These are phyloP conservation scores for Crenichthys baileyi DNA, from an alignment of 2,797 vertebrate species.

Conservation along the genomic window DNA sequence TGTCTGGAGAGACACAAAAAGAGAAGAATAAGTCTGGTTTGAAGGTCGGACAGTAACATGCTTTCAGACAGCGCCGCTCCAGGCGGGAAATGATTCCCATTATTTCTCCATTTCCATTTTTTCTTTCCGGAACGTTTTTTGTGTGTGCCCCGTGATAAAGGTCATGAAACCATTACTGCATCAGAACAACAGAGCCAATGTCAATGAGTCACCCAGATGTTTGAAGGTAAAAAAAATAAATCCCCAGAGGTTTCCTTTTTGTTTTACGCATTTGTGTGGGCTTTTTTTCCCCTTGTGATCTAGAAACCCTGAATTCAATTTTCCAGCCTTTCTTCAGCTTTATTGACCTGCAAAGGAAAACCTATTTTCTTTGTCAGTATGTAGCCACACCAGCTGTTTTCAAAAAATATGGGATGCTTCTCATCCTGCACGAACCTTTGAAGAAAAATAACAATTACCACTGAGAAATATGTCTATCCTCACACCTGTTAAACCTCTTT, in stretches of 20 bases:
- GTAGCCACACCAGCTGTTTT: neutral
- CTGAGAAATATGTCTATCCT: neutral
- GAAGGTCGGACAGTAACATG: conserved; percentile 10
- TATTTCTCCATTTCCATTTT: conserved; percentile 3
- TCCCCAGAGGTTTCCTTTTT: neutral
- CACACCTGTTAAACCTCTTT: neutral
- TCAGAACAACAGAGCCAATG: neutral
- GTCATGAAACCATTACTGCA: neutral
- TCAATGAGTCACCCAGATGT: neutral
- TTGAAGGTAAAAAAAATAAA: neutral
- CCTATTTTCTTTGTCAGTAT: conserved; percentile 1
- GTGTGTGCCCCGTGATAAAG: conserved; percentile 14
- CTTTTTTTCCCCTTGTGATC: neutral
- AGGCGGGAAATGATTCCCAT: conserved; percentile 14
- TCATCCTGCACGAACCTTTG: neutral
- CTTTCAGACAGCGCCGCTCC: conserved; percentile 23
- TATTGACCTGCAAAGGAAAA: conserved; percentile 10
- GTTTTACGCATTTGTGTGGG: neutral
- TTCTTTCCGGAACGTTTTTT: neutral
- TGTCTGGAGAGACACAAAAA: conserved; percentile 80
- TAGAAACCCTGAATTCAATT: conserved; percentile 10
- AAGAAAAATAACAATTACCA: conserved; percentile 1
- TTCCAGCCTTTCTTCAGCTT: conserved; percentile 1
- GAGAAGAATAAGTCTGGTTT: conserved; percentile 9
- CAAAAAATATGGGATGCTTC: neutral